These are phyloP conservation scores for Phenganax marumi DNA, from an alignment of 92 coral and sea anemone species.

Conservation along the genomic window DNA sequence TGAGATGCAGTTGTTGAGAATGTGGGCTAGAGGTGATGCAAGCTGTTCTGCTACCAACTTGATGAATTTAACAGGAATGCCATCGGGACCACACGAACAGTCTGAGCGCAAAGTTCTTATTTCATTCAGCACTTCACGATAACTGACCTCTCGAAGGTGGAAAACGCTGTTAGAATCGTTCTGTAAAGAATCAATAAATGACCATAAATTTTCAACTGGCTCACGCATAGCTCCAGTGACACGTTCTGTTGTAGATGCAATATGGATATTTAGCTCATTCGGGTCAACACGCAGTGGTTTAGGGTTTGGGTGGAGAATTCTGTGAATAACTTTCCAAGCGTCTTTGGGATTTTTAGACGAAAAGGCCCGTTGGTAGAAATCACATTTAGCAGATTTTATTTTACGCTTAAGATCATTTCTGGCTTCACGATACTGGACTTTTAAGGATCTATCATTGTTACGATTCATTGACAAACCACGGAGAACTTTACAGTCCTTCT, in stretches of 20 bases:
- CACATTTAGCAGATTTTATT: background rate
- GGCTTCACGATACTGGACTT: background rate
- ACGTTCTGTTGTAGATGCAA: background rate
- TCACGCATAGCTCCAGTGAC: conserved; percentile 7
- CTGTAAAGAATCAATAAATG: background rate
- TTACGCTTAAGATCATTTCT: background rate
- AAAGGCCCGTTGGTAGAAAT: background rate
- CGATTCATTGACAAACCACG: background rate
- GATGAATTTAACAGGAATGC: too few relatives aligned
- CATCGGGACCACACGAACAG: conserved; percentile 18
- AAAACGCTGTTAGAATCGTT: background rate
- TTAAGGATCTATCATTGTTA: background rate
- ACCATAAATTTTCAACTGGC: background rate
- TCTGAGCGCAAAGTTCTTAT: conserved; percentile 20
- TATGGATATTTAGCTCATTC: background rate
- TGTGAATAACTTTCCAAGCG: conserved; percentile 49
- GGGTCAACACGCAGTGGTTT: background rate
- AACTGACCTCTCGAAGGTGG: background rate
- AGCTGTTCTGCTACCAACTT: too few relatives aligned
- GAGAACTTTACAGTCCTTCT: background rate
- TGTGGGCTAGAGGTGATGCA: too few relatives aligned
- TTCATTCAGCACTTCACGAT: conserved; percentile 2
- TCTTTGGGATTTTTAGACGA: background rate
- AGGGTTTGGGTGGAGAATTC: background rate
- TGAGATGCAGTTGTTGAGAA: too few relatives aligned